A percentile compares a stretch with the other conserved stretches of the same genome.
Evolutionary conservation across 2,113 vertebrate species (phyloP).

Genomic region (Hyaena hyaena): DNA sequence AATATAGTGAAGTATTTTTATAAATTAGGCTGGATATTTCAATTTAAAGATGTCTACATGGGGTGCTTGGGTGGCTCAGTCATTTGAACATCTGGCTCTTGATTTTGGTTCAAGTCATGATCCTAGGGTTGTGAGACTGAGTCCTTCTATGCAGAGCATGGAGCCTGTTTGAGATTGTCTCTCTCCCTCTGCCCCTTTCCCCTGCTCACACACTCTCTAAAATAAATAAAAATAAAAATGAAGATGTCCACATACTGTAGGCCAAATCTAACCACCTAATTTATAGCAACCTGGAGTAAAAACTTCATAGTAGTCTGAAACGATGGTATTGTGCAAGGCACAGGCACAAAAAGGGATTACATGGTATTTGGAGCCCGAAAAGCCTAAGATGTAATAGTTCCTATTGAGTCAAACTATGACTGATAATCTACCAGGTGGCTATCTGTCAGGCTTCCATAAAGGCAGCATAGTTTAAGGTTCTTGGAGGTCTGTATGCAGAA

Average conservation of each 20-base stretch:
- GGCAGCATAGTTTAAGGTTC: not conserved
- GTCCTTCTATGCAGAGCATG: too few relatives aligned
- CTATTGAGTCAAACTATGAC: not conserved
- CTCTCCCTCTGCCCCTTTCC: too few relatives aligned
- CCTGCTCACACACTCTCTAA: too few relatives aligned
- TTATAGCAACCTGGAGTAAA: not conserved
- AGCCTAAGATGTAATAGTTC: not conserved
- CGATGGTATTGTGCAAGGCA: not conserved
- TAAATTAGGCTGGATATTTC: not conserved
- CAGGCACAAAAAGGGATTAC: not conserved
- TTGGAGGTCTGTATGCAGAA: not conserved
- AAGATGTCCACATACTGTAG: not conserved
- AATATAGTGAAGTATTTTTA: conserved; percentile 31
- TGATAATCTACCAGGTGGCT: not conserved
- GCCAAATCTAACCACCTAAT: not conserved
- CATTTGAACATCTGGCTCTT: too few relatives aligned
- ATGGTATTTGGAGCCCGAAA: not conserved
- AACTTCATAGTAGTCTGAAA: not conserved
- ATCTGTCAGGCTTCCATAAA: not conserved
- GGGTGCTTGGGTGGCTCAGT: too few relatives aligned
- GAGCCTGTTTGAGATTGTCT: too few relatives aligned
- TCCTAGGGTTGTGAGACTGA: too few relatives aligned
- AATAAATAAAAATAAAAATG: not conserved
- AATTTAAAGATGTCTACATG: not conserved
- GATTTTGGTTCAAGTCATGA: too few relatives aligned